phyloP scores from a whole-genome alignment of 2,888 invertebrate genomes.

The Caenorhabditis uteleia region DNA sequence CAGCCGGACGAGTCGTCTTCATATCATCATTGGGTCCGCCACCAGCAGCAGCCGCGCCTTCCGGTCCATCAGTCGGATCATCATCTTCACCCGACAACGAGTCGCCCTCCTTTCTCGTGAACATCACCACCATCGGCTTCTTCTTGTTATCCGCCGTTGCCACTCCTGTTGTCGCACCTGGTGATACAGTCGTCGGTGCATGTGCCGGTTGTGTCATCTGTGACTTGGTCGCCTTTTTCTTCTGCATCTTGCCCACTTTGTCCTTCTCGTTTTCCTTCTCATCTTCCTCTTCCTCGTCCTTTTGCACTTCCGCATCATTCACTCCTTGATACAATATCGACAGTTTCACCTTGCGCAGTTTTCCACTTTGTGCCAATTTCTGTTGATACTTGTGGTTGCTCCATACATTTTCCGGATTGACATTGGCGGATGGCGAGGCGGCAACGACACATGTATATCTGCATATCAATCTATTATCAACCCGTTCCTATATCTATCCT shows the following conservation, averaged over 20 bases:
- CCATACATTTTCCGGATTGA: conserved; percentile 8
- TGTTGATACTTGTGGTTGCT: conserved; percentile 12
- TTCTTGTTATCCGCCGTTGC: neutral
- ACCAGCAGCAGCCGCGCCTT: too few species aligned
- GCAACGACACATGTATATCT: conserved; percentile 7
- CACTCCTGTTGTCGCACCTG: too few species aligned
- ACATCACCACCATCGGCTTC: neutral
- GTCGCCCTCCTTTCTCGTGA: neutral
- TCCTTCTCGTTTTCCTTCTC: conserved; percentile 5
- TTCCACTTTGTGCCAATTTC: conserved; percentile 4
- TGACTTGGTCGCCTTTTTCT: too few species aligned
- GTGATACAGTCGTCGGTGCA: too few species aligned
- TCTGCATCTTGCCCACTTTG: neutral
- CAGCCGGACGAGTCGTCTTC: too few species aligned
- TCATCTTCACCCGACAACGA: conserved; percentile 3
- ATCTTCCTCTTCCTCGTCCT: conserved; percentile 4
- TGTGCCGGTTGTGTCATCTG: neutral
- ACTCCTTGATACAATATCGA: conserved; percentile 1
- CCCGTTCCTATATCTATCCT: too few species aligned
- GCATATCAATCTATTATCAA: too few species aligned
- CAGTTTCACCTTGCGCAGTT: conserved; percentile 4
- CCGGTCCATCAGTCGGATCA: too few species aligned
- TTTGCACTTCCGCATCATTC: neutral
- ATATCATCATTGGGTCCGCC: too few species aligned
- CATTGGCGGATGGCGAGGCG: conserved; percentile 5